A percentile compares a stretch with the other conserved stretches of the same genome.
Conservation (phyloP, 2,113 vertebrate genomes). For the Syrrhaptes paradoxus region DNA sequence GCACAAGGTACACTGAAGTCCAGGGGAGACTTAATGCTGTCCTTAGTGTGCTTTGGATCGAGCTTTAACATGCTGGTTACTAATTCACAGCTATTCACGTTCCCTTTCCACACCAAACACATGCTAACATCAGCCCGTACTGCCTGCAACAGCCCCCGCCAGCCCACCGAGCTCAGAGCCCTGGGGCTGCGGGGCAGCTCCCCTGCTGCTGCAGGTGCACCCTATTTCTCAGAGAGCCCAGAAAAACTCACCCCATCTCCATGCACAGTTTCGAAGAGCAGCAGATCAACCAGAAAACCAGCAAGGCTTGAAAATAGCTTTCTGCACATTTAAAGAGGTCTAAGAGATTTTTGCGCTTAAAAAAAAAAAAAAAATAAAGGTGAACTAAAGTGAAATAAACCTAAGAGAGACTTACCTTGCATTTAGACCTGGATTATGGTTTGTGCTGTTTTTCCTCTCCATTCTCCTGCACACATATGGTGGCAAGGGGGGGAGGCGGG, state of each 20-base stretch:
- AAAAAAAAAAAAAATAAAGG: neutral
- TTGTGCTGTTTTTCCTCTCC: slow-evolving; percentile 51
- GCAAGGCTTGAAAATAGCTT: neutral
- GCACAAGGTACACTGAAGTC: neutral
- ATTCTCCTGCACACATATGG: slow-evolving; percentile 48
- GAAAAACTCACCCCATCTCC: neutral
- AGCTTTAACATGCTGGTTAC: neutral
- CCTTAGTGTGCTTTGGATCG: neutral
- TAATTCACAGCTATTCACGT: neutral
- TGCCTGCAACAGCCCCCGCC: neutral
- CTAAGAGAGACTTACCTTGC: neutral
- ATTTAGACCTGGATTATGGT: neutral
- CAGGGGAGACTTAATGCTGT: neutral
- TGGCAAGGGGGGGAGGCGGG: rapidly evolving
- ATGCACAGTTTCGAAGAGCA: neutral
- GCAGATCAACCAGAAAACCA: neutral
- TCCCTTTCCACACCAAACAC: neutral
- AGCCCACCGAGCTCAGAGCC: rapidly evolving
- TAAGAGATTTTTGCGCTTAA: neutral
- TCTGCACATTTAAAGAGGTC: neutral
- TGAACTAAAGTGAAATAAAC: neutral
- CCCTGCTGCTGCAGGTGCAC: neutral
- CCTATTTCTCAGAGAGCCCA: neutral
- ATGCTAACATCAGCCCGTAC: rapidly evolving
- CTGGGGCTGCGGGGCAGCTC: neutral